Conservation (phyloP, 1,140 invertebrate genomes). For the Adelges cooleyi region DNA sequence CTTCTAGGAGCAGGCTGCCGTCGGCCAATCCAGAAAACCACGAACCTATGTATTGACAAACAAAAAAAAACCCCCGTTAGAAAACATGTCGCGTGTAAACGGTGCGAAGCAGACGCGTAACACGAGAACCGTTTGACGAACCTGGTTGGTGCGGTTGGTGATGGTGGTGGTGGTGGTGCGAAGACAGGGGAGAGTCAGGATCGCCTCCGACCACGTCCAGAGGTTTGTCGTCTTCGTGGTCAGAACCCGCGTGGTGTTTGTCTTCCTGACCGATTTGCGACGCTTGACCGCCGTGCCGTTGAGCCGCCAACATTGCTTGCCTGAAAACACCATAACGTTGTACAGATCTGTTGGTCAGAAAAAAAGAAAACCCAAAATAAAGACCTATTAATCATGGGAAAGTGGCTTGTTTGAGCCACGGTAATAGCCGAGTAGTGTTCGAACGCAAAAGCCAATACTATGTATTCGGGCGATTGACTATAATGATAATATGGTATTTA, state of each 20-base stretch:
- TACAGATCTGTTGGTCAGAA: conserved; percentile 1
- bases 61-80: background rate
- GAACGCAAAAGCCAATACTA: too few species aligned
- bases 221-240: conserved; percentile 64
- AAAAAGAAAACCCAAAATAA: conserved; percentile 7
- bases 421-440: too few species aligned
- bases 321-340: conserved; percentile 45
- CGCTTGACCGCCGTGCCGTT: conserved; percentile 40
- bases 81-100: too few species aligned
- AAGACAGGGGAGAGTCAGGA: conserved; percentile 49
- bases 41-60: background rate
- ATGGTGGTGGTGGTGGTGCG: conserved; percentile 40
- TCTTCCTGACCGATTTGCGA: conserved; percentile 38
- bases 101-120: too few species aligned
- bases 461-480: too few species aligned
- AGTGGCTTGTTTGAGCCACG: background rate
- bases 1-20: conserved; percentile 39
- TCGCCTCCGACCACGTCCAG: conserved; percentile 75
- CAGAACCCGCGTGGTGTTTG: conserved; percentile 37
- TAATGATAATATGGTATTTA: too few species aligned
- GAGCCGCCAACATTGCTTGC: conserved; percentile 68
- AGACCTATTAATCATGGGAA: too few species aligned
- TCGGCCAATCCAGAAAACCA: conserved; percentile 24
- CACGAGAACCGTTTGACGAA: too few species aligned
- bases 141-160: conserved; percentile 33